These are phyloP conservation scores for Paracentrotus lividus DNA, from an alignment of 53 echinoderm and acorn worm species.

Conservation along the genomic window DNA sequence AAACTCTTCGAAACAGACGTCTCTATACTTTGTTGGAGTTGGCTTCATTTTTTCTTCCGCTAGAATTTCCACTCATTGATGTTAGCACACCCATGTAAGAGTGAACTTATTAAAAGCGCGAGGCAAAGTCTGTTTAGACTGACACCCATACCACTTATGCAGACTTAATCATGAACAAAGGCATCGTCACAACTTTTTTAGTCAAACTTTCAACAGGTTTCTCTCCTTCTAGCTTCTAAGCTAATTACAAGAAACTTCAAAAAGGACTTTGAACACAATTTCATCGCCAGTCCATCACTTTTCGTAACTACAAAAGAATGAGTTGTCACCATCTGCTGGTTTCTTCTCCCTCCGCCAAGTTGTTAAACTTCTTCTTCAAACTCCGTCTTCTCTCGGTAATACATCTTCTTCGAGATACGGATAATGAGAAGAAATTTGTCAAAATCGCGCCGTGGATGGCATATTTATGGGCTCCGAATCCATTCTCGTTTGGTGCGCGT, in stretches of 20 bases:
- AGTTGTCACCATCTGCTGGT: constrained; percentile 49
- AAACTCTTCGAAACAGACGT: constrained; percentile 49
- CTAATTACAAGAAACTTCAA: constrained; percentile 35
- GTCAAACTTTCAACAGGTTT: constrained; percentile 54
- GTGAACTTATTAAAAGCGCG: constrained; percentile 58
- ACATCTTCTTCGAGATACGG: constrained; percentile 58
- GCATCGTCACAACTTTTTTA: constrained; percentile 43
- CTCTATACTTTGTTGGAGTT: constrained; percentile 54
- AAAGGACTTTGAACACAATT: neutral
- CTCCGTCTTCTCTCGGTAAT: constrained; percentile 6
- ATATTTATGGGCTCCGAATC: constrained; percentile 27
- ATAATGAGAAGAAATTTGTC: constrained; percentile 65
- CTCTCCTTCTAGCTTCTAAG: constrained; percentile 36
- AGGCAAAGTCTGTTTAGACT: constrained; percentile 40
- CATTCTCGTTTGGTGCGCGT: constrained; percentile 17
- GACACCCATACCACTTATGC: neutral
- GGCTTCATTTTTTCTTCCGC: constrained; percentile 42
- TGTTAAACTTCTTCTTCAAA: constrained; percentile 21
- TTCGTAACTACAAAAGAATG: constrained; percentile 60
- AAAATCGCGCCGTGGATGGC: constrained; percentile 54
- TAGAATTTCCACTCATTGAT: constrained; percentile 60
- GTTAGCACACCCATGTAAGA: constrained; percentile 37
- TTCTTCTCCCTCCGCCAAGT: constrained; percentile 26
- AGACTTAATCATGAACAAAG: constrained; percentile 47
- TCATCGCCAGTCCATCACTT: constrained; percentile 57